Evolutionary conservation across 1,140 invertebrate species (phyloP).

Genomic region (Brachionus manjavacas): DNA sequence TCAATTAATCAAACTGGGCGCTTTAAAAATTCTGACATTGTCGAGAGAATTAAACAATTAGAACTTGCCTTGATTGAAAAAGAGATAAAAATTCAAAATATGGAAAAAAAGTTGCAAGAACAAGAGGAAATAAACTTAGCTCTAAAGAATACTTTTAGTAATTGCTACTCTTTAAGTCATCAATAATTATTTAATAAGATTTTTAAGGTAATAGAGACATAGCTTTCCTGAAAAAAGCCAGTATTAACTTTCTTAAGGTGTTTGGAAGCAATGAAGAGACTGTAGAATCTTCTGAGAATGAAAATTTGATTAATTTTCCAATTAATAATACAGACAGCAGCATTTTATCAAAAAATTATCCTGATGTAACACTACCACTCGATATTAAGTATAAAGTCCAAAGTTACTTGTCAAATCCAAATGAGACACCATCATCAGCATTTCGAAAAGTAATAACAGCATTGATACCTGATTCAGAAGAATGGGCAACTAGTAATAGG

Average conservation of each 20-base stretch:
- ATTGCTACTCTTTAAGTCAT: background rate
- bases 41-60: background rate
- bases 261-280: background rate
- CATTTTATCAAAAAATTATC: background rate
- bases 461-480: slow-evolving; percentile 9
- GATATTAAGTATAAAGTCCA: slow-evolving; percentile 13
- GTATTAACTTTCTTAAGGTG: slow-evolving; percentile 13
- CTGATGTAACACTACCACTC: background rate
- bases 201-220: background rate
- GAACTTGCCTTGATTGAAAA: background rate
- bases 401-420: slow-evolving; percentile 14
- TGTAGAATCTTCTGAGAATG: background rate
- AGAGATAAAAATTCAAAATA: background rate
- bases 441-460: slow-evolving; percentile 18
- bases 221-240: background rate
- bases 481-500: slow-evolving; percentile 21
- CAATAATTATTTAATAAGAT: background rate
- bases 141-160: background rate
- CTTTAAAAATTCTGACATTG: background rate
- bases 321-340: background rate
- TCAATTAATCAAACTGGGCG: background rate
- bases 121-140: background rate
- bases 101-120: background rate
- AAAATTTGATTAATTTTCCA: background rate
- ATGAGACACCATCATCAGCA: slow-evolving; percentile 1